These are phyloP conservation scores for Fratercula arctica DNA, from an alignment of 2,797 vertebrate species.

Conservation along the genomic window DNA sequence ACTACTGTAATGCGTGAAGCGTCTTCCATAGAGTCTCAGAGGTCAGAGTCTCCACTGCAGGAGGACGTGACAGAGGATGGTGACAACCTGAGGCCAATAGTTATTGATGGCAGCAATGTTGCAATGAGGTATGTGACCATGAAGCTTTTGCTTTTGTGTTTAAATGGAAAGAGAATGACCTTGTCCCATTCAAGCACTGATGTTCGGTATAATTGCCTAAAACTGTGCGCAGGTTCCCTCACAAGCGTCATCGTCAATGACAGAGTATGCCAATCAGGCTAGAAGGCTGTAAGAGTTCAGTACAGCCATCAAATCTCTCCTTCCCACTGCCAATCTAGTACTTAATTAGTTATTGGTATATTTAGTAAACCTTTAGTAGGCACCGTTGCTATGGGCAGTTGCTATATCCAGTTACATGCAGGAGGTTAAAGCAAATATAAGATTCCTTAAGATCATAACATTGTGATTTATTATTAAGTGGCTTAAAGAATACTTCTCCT, in stretches of 20 bases:
- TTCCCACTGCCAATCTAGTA: not conserved
- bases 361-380: not conserved
- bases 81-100: conserved; percentile 91
- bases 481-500: not conserved
- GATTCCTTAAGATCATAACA: not conserved
- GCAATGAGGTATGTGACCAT: conserved; percentile 91
- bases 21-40: conserved; percentile 83
- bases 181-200: not conserved
- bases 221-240: not conserved
- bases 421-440: not conserved
- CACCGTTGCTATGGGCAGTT: not conserved
- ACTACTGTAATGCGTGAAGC: conserved; percentile 75
- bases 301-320: not conserved
- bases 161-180: not conserved
- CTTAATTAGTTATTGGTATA: not conserved
- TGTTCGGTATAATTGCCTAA: not conserved
- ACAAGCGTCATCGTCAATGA: not conserved
- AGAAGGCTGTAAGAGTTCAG: not conserved
- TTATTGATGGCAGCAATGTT: conserved; percentile 96
- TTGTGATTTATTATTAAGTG: not conserved
- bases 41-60: conserved; percentile 82
- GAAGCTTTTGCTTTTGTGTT: conserved; percentile 32
- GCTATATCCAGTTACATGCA: not conserved
- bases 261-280: not conserved
- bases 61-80: conserved; percentile 84